Evolutionary conservation across 2,797 vertebrate genomes (phyloP), one percentile per base, ranked within the genome.

Genomic region (Cygnus olor): DNA sequence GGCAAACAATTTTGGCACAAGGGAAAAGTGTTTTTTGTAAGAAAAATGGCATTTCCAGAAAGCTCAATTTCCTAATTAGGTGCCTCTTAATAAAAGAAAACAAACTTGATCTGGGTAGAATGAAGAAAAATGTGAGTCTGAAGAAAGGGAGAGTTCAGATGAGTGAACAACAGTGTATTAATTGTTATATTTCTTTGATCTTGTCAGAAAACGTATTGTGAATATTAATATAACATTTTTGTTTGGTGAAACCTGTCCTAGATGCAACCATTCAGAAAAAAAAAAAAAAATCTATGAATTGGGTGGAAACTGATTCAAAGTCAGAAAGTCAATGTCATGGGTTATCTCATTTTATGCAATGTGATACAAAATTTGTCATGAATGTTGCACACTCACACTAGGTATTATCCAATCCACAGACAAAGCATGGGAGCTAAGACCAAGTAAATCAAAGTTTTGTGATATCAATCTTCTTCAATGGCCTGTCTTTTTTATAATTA

Each of bases 61-160:
- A 79, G 8, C 2, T 60, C 32, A 71, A 27, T 88, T 89, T 68
- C 14, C 6, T 54, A 71, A 71, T 82, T n/a, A 81, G 77, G 6
- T 49, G 5, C 44, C 57, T 89, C 10, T 85, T 89, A 90, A 94
- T 88, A 92, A 56, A 90, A 76, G n/a, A 78, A 88, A 81, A 80
- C 68, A 90, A 88, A 60, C 61, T 65, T 81, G 60, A 34, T 83
- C 57, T 69, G 56, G n/a, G 45, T 71, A 88, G 70, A 81, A 92
- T 79, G 76, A 90, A 96, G 77, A 96, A 73, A 25, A 94, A 86
- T 71, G 21, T 58, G 44, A 96, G 32, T 81, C 69, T 68, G 78
- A 89, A 93, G 63, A 88, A 90, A 94, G 73, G 58, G 38, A 88
- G 11, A 2, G 6, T 71, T 56, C 54, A 74, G 36, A 70, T 30